Evolutionary conservation across 2,113 vertebrate genomes (phyloP).

Genomic region (Brachyhypopomus gauderio): DNA sequence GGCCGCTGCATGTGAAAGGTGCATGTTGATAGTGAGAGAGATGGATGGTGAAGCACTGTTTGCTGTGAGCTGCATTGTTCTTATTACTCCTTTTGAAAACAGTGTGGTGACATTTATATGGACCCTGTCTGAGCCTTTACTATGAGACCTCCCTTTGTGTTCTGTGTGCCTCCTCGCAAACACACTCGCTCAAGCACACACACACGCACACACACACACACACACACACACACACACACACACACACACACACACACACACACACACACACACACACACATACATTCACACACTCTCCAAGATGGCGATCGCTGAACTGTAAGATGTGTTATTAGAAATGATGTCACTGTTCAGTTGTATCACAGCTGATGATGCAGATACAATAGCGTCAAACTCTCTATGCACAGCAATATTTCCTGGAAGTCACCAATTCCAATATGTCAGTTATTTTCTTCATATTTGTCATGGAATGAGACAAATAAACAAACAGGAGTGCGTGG

Average conservation of each 20-base stretch:
- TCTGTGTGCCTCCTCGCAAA: conserved; percentile 33
- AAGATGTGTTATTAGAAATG: too few species aligned
- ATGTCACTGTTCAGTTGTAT: neutral
- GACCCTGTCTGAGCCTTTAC: conserved; percentile 56
- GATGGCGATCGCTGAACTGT: too few species aligned
- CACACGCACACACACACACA: neutral
- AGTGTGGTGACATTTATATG: conserved; percentile 55
- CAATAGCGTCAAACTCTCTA: neutral
- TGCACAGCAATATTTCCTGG: too few species aligned
- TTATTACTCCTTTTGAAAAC: conserved; percentile 52
- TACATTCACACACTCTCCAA: too few species aligned
- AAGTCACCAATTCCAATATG: neutral
- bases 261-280: too few species aligned
- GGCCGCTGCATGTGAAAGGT: conserved; percentile 60
- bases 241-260: too few species aligned
- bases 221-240: too few species aligned
- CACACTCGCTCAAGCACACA: conserved; percentile 30
- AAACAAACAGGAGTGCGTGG: neutral
- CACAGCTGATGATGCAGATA: neutral
- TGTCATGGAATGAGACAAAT: too few species aligned
- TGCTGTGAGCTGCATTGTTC: conserved; percentile 58
- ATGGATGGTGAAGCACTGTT: conserved; percentile 58
- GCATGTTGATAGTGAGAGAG: conserved; percentile 56
- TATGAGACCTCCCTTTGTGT: conserved; percentile 38
- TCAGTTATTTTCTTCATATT: neutral